Conservation (phyloP, 2,888 invertebrate genomes). For the Dermolepida albohirtum region DNA sequence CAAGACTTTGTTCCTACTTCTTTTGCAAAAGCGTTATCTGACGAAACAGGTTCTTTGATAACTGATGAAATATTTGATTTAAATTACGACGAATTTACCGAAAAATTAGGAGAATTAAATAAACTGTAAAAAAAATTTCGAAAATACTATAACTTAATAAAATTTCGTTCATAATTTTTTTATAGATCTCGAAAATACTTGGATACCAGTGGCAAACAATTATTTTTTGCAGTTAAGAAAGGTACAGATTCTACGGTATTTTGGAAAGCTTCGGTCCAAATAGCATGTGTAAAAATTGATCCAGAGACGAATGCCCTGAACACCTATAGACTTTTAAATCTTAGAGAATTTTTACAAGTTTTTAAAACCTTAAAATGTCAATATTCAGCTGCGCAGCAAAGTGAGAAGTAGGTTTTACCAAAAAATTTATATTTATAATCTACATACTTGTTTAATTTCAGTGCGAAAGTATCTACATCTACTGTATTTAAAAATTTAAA, state of each 20-base stretch:
- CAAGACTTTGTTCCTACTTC: constrained; percentile 50
- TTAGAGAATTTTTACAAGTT: constrained; percentile 75
- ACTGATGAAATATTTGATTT: constrained; percentile 59
- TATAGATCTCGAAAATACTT: constrained; percentile 71
- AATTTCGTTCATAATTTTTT: constrained; percentile 33
- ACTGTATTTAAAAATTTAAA: constrained; percentile 62
- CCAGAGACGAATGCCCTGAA: constrained; percentile 60
- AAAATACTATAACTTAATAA: not conserved
- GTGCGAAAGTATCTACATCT: constrained; percentile 58
- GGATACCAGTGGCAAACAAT: constrained; percentile 72
- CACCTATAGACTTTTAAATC: constrained; percentile 70
- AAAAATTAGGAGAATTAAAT: constrained; percentile 72
- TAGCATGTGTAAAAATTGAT: constrained; percentile 74
- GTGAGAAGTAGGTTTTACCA: constrained; percentile 50
- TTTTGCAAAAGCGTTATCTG: constrained; percentile 53
- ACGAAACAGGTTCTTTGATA: constrained; percentile 56
- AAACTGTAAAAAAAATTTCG: constrained; percentile 67
- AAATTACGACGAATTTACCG: constrained; percentile 72
- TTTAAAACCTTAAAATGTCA: constrained; percentile 69
- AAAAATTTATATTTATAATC: constrained; percentile 3
- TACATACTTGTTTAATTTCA: constrained; percentile 29
- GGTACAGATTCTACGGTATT: constrained; percentile 73
- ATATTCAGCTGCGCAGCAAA: constrained; percentile 59
- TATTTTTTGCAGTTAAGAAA: constrained; percentile 74
- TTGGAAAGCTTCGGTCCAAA: constrained; percentile 78